A percentile compares a stretch with the other conserved stretches of the same genome.
These are phyloP conservation scores for Yponomeuta cagnagella DNA, from an alignment of 2,888 invertebrate genomes.

Conservation along the genomic window DNA sequence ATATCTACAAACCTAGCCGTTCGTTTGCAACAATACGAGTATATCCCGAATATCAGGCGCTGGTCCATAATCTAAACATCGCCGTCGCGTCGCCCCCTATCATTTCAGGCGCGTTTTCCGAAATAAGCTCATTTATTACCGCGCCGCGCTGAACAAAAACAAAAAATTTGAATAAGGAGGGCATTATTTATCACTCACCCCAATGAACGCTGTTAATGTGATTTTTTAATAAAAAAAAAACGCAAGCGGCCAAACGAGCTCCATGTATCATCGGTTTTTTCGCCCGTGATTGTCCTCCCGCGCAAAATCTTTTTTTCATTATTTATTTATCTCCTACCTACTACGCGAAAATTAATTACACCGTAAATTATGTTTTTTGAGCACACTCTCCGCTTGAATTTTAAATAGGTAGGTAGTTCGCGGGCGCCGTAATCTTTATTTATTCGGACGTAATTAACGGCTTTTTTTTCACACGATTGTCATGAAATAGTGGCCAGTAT, in stretches of 20 bases:
- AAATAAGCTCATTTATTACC: slow-evolving; percentile 76
- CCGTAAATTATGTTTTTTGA: slow-evolving; percentile 34
- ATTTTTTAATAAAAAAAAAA: slow-evolving; percentile 71
- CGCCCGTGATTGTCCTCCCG: slow-evolving; percentile 69
- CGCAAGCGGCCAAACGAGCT: slow-evolving; percentile 69
- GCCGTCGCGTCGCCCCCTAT: slow-evolving; percentile 66
- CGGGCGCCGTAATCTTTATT: slow-evolving; percentile 16
- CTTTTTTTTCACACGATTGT: slow-evolving; percentile 18
- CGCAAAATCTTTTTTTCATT: slow-evolving; percentile 40
- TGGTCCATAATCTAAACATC: slow-evolving; percentile 49
- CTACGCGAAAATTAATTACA: slow-evolving; percentile 56
- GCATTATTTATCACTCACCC: slow-evolving; percentile 74
- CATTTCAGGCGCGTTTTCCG: slow-evolving; percentile 57
- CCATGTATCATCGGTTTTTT: slow-evolving; percentile 74
- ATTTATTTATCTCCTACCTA: slow-evolving; percentile 47
- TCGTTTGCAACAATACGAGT: background rate
- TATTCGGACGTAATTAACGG: slow-evolving; percentile 14
- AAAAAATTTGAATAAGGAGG: slow-evolving; percentile 76
- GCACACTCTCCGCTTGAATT: slow-evolving; percentile 20
- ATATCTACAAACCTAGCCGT: no score
- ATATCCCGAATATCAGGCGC: slow-evolving; percentile 22
- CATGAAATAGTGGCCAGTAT: background rate
- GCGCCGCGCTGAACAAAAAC: slow-evolving; percentile 69
- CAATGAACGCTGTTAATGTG: slow-evolving; percentile 76
- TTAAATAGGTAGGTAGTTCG: slow-evolving; percentile 27